A percentile compares a stretch with the other conserved stretches of the same genome.
Conservation (phyloP, 2,113 vertebrate genomes). For the Microcebus jonahi region DNA sequence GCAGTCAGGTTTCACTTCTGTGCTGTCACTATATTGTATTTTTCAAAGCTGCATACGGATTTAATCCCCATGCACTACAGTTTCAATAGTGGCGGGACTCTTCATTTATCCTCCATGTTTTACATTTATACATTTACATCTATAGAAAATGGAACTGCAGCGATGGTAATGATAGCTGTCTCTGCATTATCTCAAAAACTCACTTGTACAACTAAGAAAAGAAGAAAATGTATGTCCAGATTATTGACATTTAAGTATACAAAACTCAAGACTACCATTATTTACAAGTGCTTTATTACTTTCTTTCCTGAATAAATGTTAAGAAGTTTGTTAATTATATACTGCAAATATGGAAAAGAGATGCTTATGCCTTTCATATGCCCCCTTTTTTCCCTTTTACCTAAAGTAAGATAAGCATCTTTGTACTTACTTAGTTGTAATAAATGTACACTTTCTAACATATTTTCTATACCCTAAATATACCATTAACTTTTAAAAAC, state of each 20-base stretch:
- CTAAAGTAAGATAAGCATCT: conserved; percentile 81
- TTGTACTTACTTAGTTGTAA: conserved; percentile 72
- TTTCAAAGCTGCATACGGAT: conserved; percentile 78
- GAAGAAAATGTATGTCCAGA: conserved; percentile 78
- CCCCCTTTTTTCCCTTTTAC: conserved; percentile 84
- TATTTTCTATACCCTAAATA: conserved; percentile 79
- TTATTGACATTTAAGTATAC: conserved; percentile 84
- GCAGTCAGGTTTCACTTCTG: conserved; percentile 80
- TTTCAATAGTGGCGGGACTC: conserved; percentile 73
- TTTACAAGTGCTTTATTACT: conserved; percentile 86
- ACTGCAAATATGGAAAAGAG: conserved; percentile 74
- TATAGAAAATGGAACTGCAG: conserved; percentile 81
- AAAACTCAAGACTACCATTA: conserved; percentile 83
- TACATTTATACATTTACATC: conserved; percentile 80
- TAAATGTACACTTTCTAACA: conserved; percentile 78
- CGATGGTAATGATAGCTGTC: conserved; percentile 79
- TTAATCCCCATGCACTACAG: conserved; percentile 77
- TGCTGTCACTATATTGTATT: conserved; percentile 73
- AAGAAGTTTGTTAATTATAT: conserved; percentile 86
- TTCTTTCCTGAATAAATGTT: conserved; percentile 84
- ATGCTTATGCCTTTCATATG: conserved; percentile 81
- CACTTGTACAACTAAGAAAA: conserved; percentile 75
- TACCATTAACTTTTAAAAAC: conserved; percentile 71
- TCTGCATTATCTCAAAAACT: conserved; percentile 82
- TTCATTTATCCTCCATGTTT: conserved; percentile 80